Base-by-base conservation (phyloP, 2,888 invertebrate genomes). In the Aelia acuminata region DNA sequence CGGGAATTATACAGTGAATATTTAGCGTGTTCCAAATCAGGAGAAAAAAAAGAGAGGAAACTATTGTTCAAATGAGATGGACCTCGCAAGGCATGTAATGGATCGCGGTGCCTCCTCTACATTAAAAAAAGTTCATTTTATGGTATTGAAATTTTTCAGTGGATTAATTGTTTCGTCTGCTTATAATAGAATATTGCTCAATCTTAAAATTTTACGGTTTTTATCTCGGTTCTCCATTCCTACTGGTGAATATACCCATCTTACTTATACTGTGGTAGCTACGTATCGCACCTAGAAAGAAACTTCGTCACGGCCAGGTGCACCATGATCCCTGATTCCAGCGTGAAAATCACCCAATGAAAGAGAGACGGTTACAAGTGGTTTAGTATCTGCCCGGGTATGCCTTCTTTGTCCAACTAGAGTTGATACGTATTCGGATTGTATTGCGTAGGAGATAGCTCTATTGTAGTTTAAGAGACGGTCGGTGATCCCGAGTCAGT, bases 261-360 rank as follows among this genome's bases (percentile, higher is more conserved):
- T n/a, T 26, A 18, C 31, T 70, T 35, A 3, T 35, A 5, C 8
- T 7, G 1, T 20, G 63, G 31, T 1, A 70, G 18, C 18, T 35
- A 70, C 63, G 63, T 70, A 70, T 70, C 63, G 31, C 63, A 70
- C 63, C 63, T 18, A 35, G 63, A 18, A 35, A 70, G 31, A 70
- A 0, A 35, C 35, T 70, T 70, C 63, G 63, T 53, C 85, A 53
- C 50, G 85, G 50, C 13, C 85, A 31, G 47, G 22, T 53, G 22
- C 85, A 13, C 22, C 35, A 5, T 47, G 31, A 85, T 49, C 31
- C 10, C 84, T 11, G 85, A 49, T 49, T 85, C 43, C 5, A 80
- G 43, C 43, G 80, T 80, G 80, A 80, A 80, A 80, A 80, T 80
- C n/a, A 43, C 10, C 43, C 80, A n/a, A 80, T 80, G n/a, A 47